Evolutionary conservation across 1,140 invertebrate genomes (phyloP).

Genomic region (Lepeophtheirus salmonis): DNA sequence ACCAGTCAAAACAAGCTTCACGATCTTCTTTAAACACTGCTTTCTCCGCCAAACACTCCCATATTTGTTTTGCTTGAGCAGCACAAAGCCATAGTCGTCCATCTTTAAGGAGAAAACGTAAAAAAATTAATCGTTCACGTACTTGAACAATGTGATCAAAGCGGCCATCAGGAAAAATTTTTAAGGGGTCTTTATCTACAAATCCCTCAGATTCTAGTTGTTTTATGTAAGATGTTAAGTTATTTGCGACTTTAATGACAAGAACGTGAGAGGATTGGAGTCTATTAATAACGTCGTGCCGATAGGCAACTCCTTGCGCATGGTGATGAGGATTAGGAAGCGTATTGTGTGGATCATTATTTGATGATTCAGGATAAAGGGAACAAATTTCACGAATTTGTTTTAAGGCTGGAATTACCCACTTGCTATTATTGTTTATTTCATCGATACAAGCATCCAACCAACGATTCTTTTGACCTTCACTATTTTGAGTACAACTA

Average conservation of each 20-base stretch:
- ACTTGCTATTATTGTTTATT: slow-evolving; percentile 60
- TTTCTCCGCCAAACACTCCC: slow-evolving; percentile 82
- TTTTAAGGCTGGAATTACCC: slow-evolving; percentile 83
- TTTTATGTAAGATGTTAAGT: slow-evolving; percentile 45
- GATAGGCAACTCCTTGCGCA: slow-evolving; percentile 26
- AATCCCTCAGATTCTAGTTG: slow-evolving; percentile 24
- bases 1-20: slow-evolving; percentile 96
- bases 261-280: slow-evolving; percentile 77
- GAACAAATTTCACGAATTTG: slow-evolving; percentile 89
- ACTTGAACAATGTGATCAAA: slow-evolving; percentile 85
- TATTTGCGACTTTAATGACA: slow-evolving; percentile 80
- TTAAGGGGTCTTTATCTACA: slow-evolving; percentile 52
- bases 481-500: slow-evolving; percentile 71
- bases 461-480: slow-evolving; percentile 89
- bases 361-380: slow-evolving; percentile 54
- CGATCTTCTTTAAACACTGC: slow-evolving; percentile 76
- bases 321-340: slow-evolving; percentile 23
- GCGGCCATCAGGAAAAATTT: slow-evolving; percentile 62
- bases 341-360: slow-evolving; percentile 41
- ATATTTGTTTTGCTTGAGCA: slow-evolving; percentile 89
- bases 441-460: slow-evolving; percentile 87
- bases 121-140: slow-evolving; percentile 78
- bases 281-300: slow-evolving; percentile 66
- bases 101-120: slow-evolving; percentile 75
- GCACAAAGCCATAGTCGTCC: slow-evolving; percentile 87